These are phyloP conservation scores for Ethmia dodecea DNA, from an alignment of 2,888 invertebrate species.

Conservation along the genomic window DNA sequence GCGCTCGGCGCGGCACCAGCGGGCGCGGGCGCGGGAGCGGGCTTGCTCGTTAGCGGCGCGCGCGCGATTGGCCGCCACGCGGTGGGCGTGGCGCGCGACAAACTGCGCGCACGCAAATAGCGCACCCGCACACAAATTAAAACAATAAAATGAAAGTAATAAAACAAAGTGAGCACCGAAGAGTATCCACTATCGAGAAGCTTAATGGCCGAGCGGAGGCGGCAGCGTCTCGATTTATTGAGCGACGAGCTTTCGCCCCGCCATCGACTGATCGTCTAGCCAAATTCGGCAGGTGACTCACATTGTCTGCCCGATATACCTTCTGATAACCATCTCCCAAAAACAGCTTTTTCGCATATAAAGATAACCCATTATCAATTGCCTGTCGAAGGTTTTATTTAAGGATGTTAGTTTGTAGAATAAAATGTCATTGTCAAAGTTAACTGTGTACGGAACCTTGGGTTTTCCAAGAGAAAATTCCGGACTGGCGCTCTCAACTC, in stretches of 20 bases:
- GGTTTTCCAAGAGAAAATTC: no score
- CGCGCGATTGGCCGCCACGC: conserved; percentile 57
- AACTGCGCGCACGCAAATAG: conserved; percentile 76
- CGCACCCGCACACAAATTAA: conserved; percentile 76
- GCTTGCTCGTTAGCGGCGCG: conserved; percentile 43
- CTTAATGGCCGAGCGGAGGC: conserved; percentile 71
- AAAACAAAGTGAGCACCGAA: conserved; percentile 70
- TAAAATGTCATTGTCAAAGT: no score
- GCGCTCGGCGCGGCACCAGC: conserved; percentile 43
- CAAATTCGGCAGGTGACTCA: conserved; percentile 27
- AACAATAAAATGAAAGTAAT: conserved; percentile 76
- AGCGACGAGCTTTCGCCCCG: conserved; percentile 35
- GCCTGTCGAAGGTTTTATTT: no score
- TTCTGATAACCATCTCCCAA: background rate
- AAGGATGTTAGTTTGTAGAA: no score
- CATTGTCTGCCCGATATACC: conserved; percentile 1
- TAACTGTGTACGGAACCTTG: no score
- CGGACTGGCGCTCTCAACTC: no score
- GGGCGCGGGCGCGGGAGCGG: conserved; percentile 47
- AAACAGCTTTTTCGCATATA: no score
- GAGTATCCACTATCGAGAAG: conserved; percentile 65
- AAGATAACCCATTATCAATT: no score
- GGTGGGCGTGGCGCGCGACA: conserved; percentile 64
- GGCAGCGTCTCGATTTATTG: conserved; percentile 59
- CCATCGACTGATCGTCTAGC: conserved; percentile 26